A percentile compares a stretch with the other conserved stretches of the same genome.
Conservation (phyloP, 2,888 invertebrate species). For the Trichopoda pennipes region DNA sequence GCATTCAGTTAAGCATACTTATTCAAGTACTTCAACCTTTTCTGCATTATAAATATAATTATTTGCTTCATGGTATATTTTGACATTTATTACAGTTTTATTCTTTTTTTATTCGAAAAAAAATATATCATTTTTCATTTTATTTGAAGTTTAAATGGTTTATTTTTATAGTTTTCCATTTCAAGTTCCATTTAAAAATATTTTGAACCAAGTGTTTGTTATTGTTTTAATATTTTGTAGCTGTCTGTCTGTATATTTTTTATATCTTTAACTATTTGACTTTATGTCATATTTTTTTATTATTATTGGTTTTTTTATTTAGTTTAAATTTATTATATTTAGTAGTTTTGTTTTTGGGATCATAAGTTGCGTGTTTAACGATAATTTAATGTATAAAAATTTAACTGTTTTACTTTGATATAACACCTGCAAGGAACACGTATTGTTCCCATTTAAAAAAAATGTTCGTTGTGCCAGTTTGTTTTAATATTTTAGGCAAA, state of each 20-base stretch:
- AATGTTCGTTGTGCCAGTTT: no score
- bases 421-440: conserved; percentile 55
- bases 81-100: conserved; percentile 63
- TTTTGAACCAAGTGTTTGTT: conserved; percentile 35
- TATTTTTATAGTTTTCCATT: conserved; percentile 32
- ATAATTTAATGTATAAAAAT: conserved; percentile 54
- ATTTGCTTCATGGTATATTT: conserved; percentile 64
- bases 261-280: conserved; percentile 16
- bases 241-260: background rate
- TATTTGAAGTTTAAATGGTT: conserved; percentile 43
- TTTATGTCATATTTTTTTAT: conserved; percentile 21
- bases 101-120: conserved; percentile 22
- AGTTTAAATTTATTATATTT: conserved; percentile 18
- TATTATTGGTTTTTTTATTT: conserved; percentile 6
- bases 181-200: conserved; percentile 13
- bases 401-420: conserved; percentile 15
- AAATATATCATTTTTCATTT: conserved; percentile 28
- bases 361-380: conserved; percentile 65
- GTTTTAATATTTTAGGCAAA: no score
- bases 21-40: background rate
- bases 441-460: no score
- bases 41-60: conserved; percentile 20
- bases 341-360: conserved; percentile 34
- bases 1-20: no score
- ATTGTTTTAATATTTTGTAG: conserved; percentile 30